Evolutionary conservation across 2,797 vertebrate species (phyloP), one percentile per base, ranked within the genome.

Genomic region (Eulemur mongoz): DNA sequence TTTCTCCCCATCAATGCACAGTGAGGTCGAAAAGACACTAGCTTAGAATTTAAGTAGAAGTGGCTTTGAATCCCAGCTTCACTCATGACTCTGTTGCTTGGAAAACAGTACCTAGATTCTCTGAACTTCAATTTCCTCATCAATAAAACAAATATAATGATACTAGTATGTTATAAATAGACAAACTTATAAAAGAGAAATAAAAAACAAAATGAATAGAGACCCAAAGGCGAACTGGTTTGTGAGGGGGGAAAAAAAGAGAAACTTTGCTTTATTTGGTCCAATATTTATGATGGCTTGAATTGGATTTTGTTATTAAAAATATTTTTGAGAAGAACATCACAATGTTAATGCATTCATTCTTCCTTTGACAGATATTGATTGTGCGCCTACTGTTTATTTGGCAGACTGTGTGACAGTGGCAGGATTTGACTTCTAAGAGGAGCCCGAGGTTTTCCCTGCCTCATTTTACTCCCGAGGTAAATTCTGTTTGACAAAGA

Each of bases 131-230:
- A 27, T 43, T 50, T 81, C 67, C 38, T 84, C 14, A 2, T 27
- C 0, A 0, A 15, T 70, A 61, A 70, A 32, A 38, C 43, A 35
- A 23, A 52, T 57, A 20, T 14, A 35, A 20, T n/a, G 23, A 52
- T 83, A 7, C 70, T 5, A 8, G 50, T 14, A 30, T 67, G 13
- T 25, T 93, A 91, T n/a, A 76, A 67, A 67, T 43, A 7, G 38
- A 91, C 13, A 52, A 6, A 70, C 61, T 82, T 89, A 43, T 78
- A 38, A 93, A 92, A 75, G 4, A 61, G 84, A 88, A 83, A 30
- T 54, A 79, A 52, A 84, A 93, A 35, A 15, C 4, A 40, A 61
- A 69, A 63, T n/a, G 20, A 73, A 78, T 25, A 78, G 30, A 85
- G 48, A 76, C 17, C 27, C 40, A 20, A 73, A 93, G 5, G 4